Evolutionary conservation across 2,888 invertebrate species (phyloP).

Genomic region (Caenorhabditis macrosperma): DNA sequence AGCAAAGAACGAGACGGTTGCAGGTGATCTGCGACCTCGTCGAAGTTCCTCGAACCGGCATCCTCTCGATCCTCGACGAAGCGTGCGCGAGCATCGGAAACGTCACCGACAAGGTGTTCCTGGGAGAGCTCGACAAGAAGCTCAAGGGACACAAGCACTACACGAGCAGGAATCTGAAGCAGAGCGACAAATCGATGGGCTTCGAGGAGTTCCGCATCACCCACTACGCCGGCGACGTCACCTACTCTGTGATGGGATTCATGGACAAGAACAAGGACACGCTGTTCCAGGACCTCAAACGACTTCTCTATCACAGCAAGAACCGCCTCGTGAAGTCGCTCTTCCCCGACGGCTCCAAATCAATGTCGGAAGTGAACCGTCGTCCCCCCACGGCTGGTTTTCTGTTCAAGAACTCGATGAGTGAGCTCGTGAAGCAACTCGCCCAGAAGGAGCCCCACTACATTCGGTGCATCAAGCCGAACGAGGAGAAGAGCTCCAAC

Average conservation of each 20-base stretch:
- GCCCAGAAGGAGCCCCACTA: slow-evolving; percentile 88
- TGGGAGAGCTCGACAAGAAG: slow-evolving; percentile 94
- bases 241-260: slow-evolving; percentile 91
- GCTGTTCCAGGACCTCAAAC: slow-evolving; percentile 95
- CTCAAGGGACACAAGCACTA: slow-evolving; percentile 91
- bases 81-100: slow-evolving; percentile 96
- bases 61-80: slow-evolving; percentile 94
- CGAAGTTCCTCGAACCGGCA: slow-evolving; percentile 93
- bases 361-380: slow-evolving; percentile 93
- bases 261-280: slow-evolving; percentile 98
- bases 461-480: slow-evolving; percentile 97
- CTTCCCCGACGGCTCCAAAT: slow-evolving; percentile 97
- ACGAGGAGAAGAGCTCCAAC: slow-evolving; percentile 91
- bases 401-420: slow-evolving; percentile 92
- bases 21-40: slow-evolving; percentile 92
- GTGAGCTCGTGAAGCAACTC: slow-evolving; percentile 90
- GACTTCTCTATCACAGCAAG: slow-evolving; percentile 87
- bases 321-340: slow-evolving; percentile 86
- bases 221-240: slow-evolving; percentile 97
- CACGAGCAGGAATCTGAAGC: slow-evolving; percentile 86
- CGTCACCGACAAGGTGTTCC: slow-evolving; percentile 87
- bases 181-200: slow-evolving; percentile 82
- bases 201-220: slow-evolving; percentile 83
- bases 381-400: slow-evolving; percentile 94
- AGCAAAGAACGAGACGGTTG: neutral